These are phyloP conservation scores for Sterna hirundo DNA, from an alignment of 2,113 vertebrate genomes.

Conservation along the genomic window DNA sequence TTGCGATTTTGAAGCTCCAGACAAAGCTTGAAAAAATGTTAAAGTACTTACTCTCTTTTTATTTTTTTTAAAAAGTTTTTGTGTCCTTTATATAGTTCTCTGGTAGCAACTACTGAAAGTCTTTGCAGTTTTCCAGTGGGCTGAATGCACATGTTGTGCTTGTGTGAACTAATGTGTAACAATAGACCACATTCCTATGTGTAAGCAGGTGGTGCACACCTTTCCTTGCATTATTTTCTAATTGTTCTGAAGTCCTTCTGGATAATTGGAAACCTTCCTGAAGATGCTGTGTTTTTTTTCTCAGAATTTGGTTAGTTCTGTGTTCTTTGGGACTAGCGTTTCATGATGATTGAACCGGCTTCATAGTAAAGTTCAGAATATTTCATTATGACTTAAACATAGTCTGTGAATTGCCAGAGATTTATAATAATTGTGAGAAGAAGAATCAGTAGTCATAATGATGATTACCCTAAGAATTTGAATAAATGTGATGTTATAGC, in stretches of 20 bases:
- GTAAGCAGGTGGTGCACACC: not conserved
- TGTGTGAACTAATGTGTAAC: rapidly evolving
- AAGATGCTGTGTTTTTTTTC: not conserved
- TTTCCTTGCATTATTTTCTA: not conserved
- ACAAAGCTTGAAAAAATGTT: not conserved
- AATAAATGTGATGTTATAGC: not conserved
- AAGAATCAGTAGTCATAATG: not conserved
- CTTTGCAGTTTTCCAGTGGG: not conserved
- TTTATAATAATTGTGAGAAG: not conserved
- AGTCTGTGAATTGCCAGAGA: not conserved
- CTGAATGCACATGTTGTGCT: not conserved
- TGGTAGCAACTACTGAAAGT: not conserved
- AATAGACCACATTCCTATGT: rapidly evolving
- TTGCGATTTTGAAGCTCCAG: not conserved
- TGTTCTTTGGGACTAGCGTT: not conserved
- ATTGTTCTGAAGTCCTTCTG: not conserved
- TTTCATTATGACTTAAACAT: not conserved
- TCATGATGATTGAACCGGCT: not conserved
- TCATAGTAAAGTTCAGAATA: not conserved
- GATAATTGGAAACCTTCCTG: not conserved
- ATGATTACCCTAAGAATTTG: not conserved
- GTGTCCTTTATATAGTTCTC: not conserved
- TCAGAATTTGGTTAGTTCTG: not conserved
- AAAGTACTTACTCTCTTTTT: not conserved
- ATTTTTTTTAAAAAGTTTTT: not conserved